phyloP scores from a whole-genome alignment of 2,888 invertebrate species.

The Pedicia rivosa region DNA sequence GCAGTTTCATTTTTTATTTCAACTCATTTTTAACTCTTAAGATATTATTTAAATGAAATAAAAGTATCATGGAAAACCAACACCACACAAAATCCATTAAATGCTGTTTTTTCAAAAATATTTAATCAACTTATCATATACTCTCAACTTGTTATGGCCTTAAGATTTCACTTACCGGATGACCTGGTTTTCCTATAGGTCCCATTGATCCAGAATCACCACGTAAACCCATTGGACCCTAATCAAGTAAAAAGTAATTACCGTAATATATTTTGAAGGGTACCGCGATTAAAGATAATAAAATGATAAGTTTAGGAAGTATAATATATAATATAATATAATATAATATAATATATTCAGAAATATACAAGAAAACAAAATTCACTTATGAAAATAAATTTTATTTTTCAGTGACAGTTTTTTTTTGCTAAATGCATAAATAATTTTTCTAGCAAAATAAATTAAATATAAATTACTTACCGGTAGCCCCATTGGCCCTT shows the following conservation, averaged over 20 bases:
- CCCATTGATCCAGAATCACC: conserved; percentile 29
- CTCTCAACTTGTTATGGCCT: too few relatives aligned
- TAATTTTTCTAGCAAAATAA: too few relatives aligned
- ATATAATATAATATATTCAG: conserved; percentile 2
- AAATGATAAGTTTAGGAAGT: conserved; percentile 9
- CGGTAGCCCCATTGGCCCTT: conserved; percentile 89
- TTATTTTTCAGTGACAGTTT: too few relatives aligned
- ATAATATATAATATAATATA: not conserved
- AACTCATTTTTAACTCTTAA: too few relatives aligned
- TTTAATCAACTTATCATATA: too few relatives aligned
- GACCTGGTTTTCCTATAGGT: conserved; percentile 30
- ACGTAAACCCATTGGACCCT: conserved; percentile 32
- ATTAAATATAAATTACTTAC: too few relatives aligned
- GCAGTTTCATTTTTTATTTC: too few relatives aligned
- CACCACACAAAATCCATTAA: too few relatives aligned
- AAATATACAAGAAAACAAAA: conserved; percentile 5
- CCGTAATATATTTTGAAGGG: not conserved
- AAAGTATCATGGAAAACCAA: too few relatives aligned
- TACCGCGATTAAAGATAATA: conserved; percentile 6
- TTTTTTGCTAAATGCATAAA: conserved; percentile 7
- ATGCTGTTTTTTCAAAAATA: too few relatives aligned
- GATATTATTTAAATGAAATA: too few relatives aligned
- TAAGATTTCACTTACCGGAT: conserved; percentile 32
- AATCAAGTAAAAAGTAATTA: conserved; percentile 1
- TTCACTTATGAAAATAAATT: too few relatives aligned